Percentiles rank a stretch among this genome's conserved stretches.
Evolutionary conservation across 2,113 vertebrate species (phyloP).

Genomic region (Peromyscus maniculatus): DNA sequence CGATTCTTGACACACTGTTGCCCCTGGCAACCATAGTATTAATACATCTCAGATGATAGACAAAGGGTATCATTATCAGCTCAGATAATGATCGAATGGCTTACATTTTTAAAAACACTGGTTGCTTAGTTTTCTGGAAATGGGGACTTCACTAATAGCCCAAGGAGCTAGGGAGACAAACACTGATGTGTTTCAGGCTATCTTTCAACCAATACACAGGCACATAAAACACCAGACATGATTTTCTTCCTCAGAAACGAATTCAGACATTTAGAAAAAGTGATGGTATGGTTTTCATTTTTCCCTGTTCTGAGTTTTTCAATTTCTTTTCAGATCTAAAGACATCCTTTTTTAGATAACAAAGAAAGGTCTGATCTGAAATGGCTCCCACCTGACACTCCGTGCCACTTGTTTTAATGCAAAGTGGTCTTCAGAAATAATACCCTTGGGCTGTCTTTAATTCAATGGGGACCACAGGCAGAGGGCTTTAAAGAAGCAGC

Average conservation of each 20-base stretch:
- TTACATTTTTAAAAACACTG: slow-evolving; percentile 65
- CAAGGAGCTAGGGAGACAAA: slow-evolving; percentile 45
- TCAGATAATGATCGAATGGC: slow-evolving; percentile 68
- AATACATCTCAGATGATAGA: slow-evolving; percentile 68
- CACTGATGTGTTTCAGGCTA: slow-evolving; percentile 46
- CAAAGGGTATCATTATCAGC: slow-evolving; percentile 75
- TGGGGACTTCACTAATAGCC: slow-evolving; percentile 59
- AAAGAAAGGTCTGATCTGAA: slow-evolving; percentile 11
- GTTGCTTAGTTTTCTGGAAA: slow-evolving; percentile 68
- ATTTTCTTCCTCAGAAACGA: slow-evolving; percentile 31
- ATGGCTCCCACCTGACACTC: not conserved
- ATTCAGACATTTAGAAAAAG: slow-evolving; percentile 15
- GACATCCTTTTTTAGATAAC: slow-evolving; percentile 14
- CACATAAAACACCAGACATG: slow-evolving; percentile 17
- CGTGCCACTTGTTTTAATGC: not conserved
- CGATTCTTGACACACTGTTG: slow-evolving; percentile 82
- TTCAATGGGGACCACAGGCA: not conserved
- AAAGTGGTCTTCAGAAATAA: not conserved
- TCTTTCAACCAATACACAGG: slow-evolving; percentile 10
- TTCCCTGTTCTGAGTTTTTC: slow-evolving; percentile 22
- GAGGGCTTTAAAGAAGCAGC: not conserved
- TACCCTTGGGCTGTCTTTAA: not conserved
- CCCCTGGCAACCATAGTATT: slow-evolving; percentile 83
- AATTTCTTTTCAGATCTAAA: slow-evolving; percentile 62
- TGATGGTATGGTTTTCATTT: not conserved